Percentiles rank a stretch among this genome's conserved stretches.
Conservation (phyloP, 2,797 vertebrate species). For the Tachyglossus aculeatus region DNA sequence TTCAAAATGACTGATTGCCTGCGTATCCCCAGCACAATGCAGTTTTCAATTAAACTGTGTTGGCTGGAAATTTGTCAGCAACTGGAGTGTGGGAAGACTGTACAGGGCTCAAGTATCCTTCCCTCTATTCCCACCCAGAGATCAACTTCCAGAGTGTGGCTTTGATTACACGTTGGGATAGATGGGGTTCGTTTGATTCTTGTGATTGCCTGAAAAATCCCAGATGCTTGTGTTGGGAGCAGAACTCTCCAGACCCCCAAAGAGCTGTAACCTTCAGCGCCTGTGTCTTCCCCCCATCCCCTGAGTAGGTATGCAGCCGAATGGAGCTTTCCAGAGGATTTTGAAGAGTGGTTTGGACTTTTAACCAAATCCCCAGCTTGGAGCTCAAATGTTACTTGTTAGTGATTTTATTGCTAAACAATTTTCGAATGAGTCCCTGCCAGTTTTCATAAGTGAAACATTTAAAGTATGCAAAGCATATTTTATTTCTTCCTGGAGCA, state of each 20-base stretch:
- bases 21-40: constrained; percentile 17
- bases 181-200: constrained; percentile 22
- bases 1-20: not conserved
- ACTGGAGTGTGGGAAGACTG: constrained; percentile 58
- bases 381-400: constrained; percentile 43
- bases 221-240: not conserved
- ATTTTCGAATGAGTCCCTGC: constrained; percentile 60
- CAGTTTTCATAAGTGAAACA: constrained; percentile 64
- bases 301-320: not conserved
- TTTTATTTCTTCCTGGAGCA: constrained; percentile 61
- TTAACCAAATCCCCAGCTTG: not conserved
- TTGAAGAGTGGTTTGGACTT: not conserved
- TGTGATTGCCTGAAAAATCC: constrained; percentile 34
- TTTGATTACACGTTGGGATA: constrained; percentile 27
- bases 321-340: not conserved
- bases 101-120: constrained; percentile 23
- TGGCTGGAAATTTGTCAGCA: constrained; percentile 17
- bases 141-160: constrained; percentile 28
- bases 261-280: not conserved
- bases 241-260: constrained; percentile 8
- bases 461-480: constrained; percentile 68
- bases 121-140: not conserved
- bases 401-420: constrained; percentile 69
- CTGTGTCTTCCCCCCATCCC: not conserved
- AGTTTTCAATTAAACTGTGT: constrained; percentile 36